Base-by-base conservation (phyloP, 2,797 vertebrate genomes). In the Catharus ustulatus region DNA sequence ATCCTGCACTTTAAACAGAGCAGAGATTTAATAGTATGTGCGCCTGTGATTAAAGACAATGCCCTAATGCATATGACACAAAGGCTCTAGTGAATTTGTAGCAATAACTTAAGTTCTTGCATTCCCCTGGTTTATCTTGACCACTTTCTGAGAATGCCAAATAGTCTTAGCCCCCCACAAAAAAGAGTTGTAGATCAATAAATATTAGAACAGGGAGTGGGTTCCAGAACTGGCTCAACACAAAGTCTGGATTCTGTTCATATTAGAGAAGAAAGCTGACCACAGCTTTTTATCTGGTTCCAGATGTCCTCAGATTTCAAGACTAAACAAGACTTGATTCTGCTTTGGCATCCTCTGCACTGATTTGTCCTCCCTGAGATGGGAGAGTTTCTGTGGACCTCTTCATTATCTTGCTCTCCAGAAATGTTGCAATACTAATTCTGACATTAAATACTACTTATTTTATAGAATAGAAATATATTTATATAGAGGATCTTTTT, bases 291-390 rank as follows among this genome's bases (percentile, higher is more conserved):
- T 36, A 68, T 94, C 59, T 80, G 46, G 52, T 79, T 87, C 91
- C 94, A 95, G 55, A 93, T 40, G 20, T 90, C 68, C 52, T 84
- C 71, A 91, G 11, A 79, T 91, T 90, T 78, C 59, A 84, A 40
- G 18, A 59, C 83, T 72, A 80, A 84, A 88, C 61, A 93, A 91
- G 57, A 62, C 23, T 74, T 59, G 48, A 43, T 43, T 89, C 40
- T 92, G 34, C 48, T 92, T 89, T 80, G 86, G 54, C 66, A 84
- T 38, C 26, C 49, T 66, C 62, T 78, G 14, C 54, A 27, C 19
- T n/a, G 34, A 68, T 64, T 81, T 48, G 34, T 45, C 49, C 67
- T 92, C 63, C 34, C 11, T 64, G 59, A 66, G 8, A 10, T 51
- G 38, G 9, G 49, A 89, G 9, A 86, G 13, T 52, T 89, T 90